Evolutionary conservation across 2,888 invertebrate genomes (phyloP), one percentile per base, ranked within the genome.

Genomic region (Polyommatus icarus): DNA sequence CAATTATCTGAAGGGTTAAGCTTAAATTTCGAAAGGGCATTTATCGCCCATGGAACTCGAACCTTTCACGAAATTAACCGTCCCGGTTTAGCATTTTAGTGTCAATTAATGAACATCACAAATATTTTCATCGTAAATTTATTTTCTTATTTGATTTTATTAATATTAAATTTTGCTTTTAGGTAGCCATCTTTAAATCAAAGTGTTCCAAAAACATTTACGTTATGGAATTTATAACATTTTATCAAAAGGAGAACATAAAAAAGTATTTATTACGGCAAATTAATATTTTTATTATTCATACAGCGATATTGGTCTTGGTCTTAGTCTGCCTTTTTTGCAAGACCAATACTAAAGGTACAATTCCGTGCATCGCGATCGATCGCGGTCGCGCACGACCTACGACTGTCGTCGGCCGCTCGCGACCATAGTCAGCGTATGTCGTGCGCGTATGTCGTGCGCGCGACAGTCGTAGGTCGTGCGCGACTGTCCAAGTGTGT

Each of bases 1-100:
- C 71, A 72, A 46, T 77, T 77, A 77, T 77, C 72, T 40, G 36
- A 77, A 8, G 46, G 77, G 29, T 72, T 73, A 46, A 72, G 72
- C 73, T 59, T 40, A 59, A 59, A 73, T 54, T 77, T 71, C 77
- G 71, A 73, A 77, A 75, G 18, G 75, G 57, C 57, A 29, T 72
- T 72, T 40, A 77, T 77, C 3, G 59, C 59, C 72, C 40, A 57
- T 59, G 40, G 73, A 40, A 77, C 72, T 77, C 40, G 73, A 77
- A 46, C 54, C 54, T 18, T 73, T 77, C 72, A 72, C 24, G 57
- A 59, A 77, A 77, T 57, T 77, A 54, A 36, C 71, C 12, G 20
- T n/a, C 50, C 32, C 24, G 12, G 50, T 54, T 54, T 67, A 50
- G 10, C 32, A 50, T 71, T 54, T 32, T 29, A 54, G 50, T 18